phyloP scores from a whole-genome alignment of 2,888 invertebrate genomes.

The Schrankia costaestrigalis region DNA sequence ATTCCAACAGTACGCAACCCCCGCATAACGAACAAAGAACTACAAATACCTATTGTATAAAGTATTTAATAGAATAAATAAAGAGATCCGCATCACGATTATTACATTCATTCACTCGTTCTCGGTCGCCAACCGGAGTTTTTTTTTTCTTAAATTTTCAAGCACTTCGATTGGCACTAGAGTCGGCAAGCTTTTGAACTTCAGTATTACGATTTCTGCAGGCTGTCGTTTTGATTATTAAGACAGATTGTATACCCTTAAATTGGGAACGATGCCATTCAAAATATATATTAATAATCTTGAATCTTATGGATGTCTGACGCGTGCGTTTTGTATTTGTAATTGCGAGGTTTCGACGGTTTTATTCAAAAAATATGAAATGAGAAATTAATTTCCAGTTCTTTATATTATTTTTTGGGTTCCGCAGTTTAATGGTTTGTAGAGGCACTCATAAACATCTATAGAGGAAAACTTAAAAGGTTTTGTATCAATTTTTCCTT shows the following conservation, averaged over 20 bases:
- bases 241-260: constrained; percentile 35
- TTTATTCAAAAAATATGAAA: constrained; percentile 11
- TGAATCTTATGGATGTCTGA: constrained; percentile 26
- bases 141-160: constrained; percentile 48
- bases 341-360: constrained; percentile 15
- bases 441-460: too few relatives aligned
- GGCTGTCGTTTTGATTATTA: constrained; percentile 34
- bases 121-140: constrained; percentile 47
- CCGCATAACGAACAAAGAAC: constrained; percentile 58
- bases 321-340: constrained; percentile 23
- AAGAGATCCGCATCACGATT: constrained; percentile 72
- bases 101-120: constrained; percentile 60
- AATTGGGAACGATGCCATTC: constrained; percentile 34
- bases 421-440: too few relatives aligned
- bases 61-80: constrained; percentile 64
- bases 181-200: constrained; percentile 66
- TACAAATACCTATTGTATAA: constrained; percentile 55
- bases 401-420: too few relatives aligned
- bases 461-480: too few relatives aligned
- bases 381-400: constrained; percentile 10
- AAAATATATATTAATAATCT: constrained; percentile 36
- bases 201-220: constrained; percentile 43
- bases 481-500: too few relatives aligned
- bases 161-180: constrained; percentile 70
- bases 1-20: constrained; percentile 47